A percentile compares a stretch with the other conserved stretches of the same genome.
Conservation (phyloP, 1,140 invertebrate species). For the Contarinia nasturtii region DNA sequence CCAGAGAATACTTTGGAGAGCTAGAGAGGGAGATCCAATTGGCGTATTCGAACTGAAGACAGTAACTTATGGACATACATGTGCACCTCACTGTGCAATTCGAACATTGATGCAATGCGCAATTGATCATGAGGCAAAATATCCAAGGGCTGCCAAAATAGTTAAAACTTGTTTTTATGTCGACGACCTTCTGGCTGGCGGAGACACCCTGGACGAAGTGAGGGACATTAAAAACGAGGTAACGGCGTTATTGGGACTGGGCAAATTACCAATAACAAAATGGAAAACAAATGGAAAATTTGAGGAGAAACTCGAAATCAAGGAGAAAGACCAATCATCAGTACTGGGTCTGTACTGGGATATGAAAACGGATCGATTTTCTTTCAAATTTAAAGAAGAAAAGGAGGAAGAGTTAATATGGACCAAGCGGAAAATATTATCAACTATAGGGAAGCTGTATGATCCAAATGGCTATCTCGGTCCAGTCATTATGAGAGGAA, state of each 20-base stretch:
- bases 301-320: not conserved
- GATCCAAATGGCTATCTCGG: constrained; percentile 14
- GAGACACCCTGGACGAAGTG: constrained; percentile 13
- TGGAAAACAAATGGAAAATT: constrained; percentile 10
- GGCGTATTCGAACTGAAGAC: constrained; percentile 13
- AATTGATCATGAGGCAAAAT: constrained; percentile 9
- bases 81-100: constrained; percentile 17
- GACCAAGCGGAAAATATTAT: constrained; percentile 10
- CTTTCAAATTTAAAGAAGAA: constrained; percentile 1
- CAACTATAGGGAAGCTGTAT: constrained; percentile 9
- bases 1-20: constrained; percentile 20
- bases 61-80: constrained; percentile 18
- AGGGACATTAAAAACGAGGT: constrained; percentile 8
- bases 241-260: constrained; percentile 5
- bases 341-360: constrained; percentile 16
- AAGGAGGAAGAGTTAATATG: not conserved
- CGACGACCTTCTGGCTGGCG: constrained; percentile 12
- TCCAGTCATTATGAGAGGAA: constrained; percentile 13
- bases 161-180: constrained; percentile 10
- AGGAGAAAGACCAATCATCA: constrained; percentile 4
- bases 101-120: constrained; percentile 17
- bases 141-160: constrained; percentile 1
- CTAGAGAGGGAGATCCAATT: constrained; percentile 6
- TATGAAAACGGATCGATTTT: constrained; percentile 10
- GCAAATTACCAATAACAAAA: constrained; percentile 11